These are phyloP conservation scores for Dicrostonyx torquatus DNA, from an alignment of 2,797 vertebrate genomes.

Conservation along the genomic window DNA sequence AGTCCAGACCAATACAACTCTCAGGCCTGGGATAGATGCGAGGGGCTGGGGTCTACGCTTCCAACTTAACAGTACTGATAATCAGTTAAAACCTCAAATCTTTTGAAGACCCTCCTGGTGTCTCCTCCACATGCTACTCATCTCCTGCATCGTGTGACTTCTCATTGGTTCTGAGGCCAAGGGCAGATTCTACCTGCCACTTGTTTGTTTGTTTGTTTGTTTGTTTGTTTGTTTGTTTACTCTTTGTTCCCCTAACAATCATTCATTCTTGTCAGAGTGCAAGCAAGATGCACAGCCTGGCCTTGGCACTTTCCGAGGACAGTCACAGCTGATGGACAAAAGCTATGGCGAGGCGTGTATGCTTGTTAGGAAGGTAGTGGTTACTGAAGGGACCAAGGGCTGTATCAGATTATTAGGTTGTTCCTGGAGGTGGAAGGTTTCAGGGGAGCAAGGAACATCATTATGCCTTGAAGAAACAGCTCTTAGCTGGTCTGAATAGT, in stretches of 20 bases:
- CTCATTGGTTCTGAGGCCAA: neutral
- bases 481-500: neutral
- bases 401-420: neutral
- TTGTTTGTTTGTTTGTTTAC: neutral
- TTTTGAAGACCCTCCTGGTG: neutral
- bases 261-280: neutral
- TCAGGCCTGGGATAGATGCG: too few relatives aligned
- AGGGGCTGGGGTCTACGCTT: too few relatives aligned
- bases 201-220: neutral
- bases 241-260: neutral
- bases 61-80: too few relatives aligned
- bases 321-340: neutral
- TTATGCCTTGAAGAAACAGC: neutral
- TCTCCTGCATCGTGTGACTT: neutral
- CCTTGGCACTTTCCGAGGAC: neutral
- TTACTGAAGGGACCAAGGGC: neutral
- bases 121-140: fast-evolving
- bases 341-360: neutral
- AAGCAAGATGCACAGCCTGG: neutral
- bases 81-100: neutral
- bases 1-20: too few relatives aligned
- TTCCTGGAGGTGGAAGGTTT: neutral
- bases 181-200: neutral
- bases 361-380: neutral
- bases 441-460: neutral